Evolutionary conservation across 2,113 vertebrate genomes (phyloP).

Genomic region (Archilochus colubris): DNA sequence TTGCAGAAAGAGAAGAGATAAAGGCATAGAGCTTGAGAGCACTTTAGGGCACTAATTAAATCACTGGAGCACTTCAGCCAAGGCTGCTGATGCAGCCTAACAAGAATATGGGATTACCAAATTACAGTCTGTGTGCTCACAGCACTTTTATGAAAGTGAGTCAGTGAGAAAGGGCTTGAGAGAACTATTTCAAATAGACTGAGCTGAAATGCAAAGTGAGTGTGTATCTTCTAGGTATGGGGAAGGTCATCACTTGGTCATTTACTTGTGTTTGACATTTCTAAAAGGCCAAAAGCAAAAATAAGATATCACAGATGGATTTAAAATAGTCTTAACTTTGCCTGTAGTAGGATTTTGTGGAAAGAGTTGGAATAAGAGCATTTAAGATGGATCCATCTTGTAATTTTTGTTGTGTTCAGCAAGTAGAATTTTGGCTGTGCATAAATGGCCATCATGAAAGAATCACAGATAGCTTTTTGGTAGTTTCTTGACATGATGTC

Average conservation of each 20-base stretch:
- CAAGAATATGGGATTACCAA: neutral
- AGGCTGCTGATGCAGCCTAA: neutral
- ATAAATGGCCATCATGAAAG: neutral
- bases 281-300: neutral
- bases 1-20: neutral
- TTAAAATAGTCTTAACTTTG: neutral
- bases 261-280: neutral
- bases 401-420: neutral
- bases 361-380: neutral
- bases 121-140: neutral
- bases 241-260: neutral
- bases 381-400: neutral
- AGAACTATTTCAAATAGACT: neutral
- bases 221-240: neutral
- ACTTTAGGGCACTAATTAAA: constrained; percentile 1
- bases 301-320: neutral
- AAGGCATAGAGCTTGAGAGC: neutral
- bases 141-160: neutral
- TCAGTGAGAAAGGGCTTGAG: neutral
- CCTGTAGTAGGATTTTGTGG: neutral
- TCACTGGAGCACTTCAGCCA: neutral
- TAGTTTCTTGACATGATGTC: neutral
- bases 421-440: neutral
- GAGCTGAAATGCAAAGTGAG: neutral
- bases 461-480: neutral